Evolutionary conservation across 2,797 vertebrate species (phyloP).

Genomic region (Ctenochaetus hawaiiensis): DNA sequence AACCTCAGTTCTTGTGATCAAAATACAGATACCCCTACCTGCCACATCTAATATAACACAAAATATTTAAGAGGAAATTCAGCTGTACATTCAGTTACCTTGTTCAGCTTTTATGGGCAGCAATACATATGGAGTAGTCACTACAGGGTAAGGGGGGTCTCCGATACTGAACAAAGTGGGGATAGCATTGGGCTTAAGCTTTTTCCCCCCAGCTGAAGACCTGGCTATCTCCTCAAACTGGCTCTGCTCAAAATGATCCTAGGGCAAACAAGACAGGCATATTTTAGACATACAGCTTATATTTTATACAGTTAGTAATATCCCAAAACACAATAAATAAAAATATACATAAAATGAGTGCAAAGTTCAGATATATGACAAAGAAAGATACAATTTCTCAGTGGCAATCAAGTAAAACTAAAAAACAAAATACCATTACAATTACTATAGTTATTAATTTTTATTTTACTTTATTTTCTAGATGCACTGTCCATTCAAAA

Average conservation of each 20-base stretch:
- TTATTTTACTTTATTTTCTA: neutral
- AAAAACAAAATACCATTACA: neutral
- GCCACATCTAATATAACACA: neutral
- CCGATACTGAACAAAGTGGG: slow-evolving; percentile 86
- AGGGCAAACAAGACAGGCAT: neutral
- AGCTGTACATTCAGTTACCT: slow-evolving; percentile 66
- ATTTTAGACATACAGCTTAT: too few species aligned
- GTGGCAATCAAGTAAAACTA: neutral
- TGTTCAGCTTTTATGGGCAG: slow-evolving; percentile 83
- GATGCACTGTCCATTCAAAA: neutral
- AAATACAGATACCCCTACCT: too few species aligned
- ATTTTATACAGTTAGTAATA: neutral
- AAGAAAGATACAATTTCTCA: neutral
- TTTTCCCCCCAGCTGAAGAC: slow-evolving; percentile 87
- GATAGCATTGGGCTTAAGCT: slow-evolving; percentile 88
- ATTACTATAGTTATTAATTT: neutral
- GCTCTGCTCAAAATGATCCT: slow-evolving; percentile 89
- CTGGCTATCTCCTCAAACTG: slow-evolving; percentile 89
- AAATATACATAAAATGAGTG: neutral
- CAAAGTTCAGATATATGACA: neutral
- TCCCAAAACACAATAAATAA: neutral
- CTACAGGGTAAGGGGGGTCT: slow-evolving; percentile 82
- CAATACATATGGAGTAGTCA: slow-evolving; percentile 72
- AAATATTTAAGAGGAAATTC: neutral
- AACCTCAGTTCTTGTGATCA: neutral